Evolutionary conservation across 2,797 vertebrate genomes (phyloP).

Genomic region (Sciaenops ocellatus): DNA sequence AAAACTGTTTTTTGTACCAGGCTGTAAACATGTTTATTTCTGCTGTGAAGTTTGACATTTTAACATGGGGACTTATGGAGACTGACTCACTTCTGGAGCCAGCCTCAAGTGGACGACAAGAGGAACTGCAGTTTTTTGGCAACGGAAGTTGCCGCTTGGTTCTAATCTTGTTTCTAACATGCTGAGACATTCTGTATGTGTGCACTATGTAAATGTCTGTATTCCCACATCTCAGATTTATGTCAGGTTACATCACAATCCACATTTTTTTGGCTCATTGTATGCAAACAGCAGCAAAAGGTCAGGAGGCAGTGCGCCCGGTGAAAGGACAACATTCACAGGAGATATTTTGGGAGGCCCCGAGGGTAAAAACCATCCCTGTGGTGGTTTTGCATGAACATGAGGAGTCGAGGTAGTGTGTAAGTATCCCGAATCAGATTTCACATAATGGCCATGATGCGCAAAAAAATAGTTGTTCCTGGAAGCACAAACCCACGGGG

Average conservation of each 20-base stretch:
- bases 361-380: slow-evolving; percentile 37
- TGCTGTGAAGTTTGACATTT: no score
- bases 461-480: slow-evolving; percentile 37
- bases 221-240: not conserved
- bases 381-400: slow-evolving; percentile 42
- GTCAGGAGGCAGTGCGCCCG: slow-evolving; percentile 5
- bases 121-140: no score
- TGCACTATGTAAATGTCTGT: not conserved
- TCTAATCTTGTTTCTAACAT: not conserved
- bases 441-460: slow-evolving; percentile 45
- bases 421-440: slow-evolving; percentile 39
- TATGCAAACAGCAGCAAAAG: slow-evolving; percentile 36
- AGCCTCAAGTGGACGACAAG: no score
- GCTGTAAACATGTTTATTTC: no score
- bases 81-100: no score
- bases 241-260: not conserved
- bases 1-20: no score
- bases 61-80: no score
- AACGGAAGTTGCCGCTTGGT: no score
- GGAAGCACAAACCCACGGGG: slow-evolving; percentile 11
- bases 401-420: slow-evolving; percentile 4
- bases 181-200: not conserved
- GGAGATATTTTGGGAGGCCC: slow-evolving; percentile 38
- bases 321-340: slow-evolving; percentile 25
- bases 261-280: not conserved